These are phyloP conservation scores for Piaya cayana DNA, from an alignment of 2,113 vertebrate species.

Conservation along the genomic window DNA sequence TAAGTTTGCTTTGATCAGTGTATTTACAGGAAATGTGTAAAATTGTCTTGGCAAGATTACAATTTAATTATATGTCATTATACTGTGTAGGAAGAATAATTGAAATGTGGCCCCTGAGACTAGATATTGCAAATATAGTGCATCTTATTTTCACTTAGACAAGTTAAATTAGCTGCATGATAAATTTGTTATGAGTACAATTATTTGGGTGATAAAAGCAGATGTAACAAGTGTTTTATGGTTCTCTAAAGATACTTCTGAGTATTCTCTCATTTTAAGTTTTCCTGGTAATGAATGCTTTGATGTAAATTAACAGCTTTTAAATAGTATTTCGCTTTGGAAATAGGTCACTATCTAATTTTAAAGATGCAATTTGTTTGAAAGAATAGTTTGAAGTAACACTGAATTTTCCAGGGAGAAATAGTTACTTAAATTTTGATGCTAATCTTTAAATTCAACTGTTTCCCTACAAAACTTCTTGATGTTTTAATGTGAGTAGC, in stretches of 20 bases:
- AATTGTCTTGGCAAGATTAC: constrained; percentile 73
- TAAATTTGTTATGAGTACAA: constrained; percentile 79
- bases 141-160: constrained; percentile 79
- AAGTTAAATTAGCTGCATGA: constrained; percentile 78
- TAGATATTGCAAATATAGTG: constrained; percentile 73
- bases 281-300: constrained; percentile 3
- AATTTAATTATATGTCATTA: constrained; percentile 78
- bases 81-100: constrained; percentile 78
- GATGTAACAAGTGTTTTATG: constrained; percentile 47
- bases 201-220: constrained; percentile 78
- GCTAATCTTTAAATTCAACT: background rate
- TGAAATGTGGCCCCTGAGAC: constrained; percentile 76
- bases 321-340: background rate
- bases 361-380: background rate
- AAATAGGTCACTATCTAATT: background rate
- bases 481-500: background rate
- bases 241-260: constrained; percentile 21
- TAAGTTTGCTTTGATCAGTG: constrained; percentile 75
- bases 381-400: background rate
- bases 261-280: constrained; percentile 1
- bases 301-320: constrained; percentile 12
- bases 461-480: background rate
- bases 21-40: constrained; percentile 73
- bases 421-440: background rate
- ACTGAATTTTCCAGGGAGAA: background rate